Conservation (phyloP, 2,113 vertebrate species). For the Nycticebus coucang region DNA sequence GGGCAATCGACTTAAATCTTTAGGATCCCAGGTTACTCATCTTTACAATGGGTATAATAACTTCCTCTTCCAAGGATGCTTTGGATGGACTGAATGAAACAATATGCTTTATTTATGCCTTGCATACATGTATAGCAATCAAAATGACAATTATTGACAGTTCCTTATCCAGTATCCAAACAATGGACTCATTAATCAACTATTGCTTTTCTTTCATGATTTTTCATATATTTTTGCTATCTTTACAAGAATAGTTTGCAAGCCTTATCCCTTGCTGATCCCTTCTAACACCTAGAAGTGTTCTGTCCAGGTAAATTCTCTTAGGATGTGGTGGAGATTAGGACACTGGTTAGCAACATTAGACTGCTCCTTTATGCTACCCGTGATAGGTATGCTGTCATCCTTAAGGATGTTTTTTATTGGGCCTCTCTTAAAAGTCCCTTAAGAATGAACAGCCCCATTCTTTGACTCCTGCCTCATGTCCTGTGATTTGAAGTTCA, state of each 20-base stretch:
- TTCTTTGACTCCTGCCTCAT: slow-evolving; percentile 21
- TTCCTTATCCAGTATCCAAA: not conserved
- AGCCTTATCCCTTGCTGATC: not conserved
- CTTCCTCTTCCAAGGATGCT: not conserved
- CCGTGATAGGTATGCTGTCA: not conserved
- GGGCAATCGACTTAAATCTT: not conserved
- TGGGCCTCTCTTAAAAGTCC: not conserved
- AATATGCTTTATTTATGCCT: not conserved
- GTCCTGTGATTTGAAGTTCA: slow-evolving; percentile 63
- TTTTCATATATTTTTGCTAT: slow-evolving; percentile 31
- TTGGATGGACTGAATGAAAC: not conserved
- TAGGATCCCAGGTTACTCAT: not conserved
- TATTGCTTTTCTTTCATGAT: slow-evolving; percentile 17
- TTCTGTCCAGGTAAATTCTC: not conserved
- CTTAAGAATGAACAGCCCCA: not conserved
- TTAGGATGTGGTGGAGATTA: not conserved
- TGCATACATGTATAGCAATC: not conserved
- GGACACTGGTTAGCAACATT: not conserved
- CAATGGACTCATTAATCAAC: not conserved
- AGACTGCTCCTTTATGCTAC: not conserved
- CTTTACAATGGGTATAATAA: not conserved
- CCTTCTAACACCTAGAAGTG: not conserved
- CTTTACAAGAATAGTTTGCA: not conserved
- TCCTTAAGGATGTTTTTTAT: not conserved
- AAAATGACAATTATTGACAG: not conserved